phyloP scores from a whole-genome alignment of 2,797 vertebrate genomes.

The Lagocephalus sceleratus region DNA sequence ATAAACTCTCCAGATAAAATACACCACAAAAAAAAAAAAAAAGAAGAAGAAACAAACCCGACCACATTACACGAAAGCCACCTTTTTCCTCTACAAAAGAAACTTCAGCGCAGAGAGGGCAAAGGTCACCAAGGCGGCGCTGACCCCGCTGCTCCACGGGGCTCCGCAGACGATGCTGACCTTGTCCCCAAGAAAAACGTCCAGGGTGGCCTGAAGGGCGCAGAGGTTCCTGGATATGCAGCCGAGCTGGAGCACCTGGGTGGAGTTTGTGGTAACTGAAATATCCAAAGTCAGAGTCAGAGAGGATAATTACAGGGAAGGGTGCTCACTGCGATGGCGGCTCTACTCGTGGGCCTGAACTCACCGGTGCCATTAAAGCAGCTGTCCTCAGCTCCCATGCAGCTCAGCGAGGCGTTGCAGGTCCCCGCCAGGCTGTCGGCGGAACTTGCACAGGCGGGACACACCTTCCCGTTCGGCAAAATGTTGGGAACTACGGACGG shows the following conservation, averaged over 20 bases:
- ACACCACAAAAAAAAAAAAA: not conserved
- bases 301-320: not conserved
- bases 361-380: conserved; percentile 21
- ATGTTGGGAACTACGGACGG: not conserved
- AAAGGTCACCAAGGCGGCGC: not conserved
- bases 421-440: not conserved
- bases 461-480: conserved; percentile 1
- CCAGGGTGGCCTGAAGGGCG: not conserved
- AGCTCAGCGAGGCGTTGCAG: conserved; percentile 2
- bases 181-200: not conserved
- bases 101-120: conserved; percentile 1
- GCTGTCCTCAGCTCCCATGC: conserved; percentile 11
- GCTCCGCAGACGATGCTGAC: conserved; percentile 4
- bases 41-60: not conserved
- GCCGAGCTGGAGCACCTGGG: not conserved
- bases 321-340: not conserved
- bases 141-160: not conserved
- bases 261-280: not conserved
- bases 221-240: conserved; percentile 15
- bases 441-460: not conserved
- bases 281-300: not conserved
- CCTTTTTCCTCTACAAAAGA: conserved; percentile 9
- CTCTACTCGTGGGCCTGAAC: too few species aligned
- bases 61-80: too few species aligned
- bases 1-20: too few species aligned